Evolutionary conservation across 2,113 vertebrate species (phyloP).

Genomic region (Chloroceryle aenea): DNA sequence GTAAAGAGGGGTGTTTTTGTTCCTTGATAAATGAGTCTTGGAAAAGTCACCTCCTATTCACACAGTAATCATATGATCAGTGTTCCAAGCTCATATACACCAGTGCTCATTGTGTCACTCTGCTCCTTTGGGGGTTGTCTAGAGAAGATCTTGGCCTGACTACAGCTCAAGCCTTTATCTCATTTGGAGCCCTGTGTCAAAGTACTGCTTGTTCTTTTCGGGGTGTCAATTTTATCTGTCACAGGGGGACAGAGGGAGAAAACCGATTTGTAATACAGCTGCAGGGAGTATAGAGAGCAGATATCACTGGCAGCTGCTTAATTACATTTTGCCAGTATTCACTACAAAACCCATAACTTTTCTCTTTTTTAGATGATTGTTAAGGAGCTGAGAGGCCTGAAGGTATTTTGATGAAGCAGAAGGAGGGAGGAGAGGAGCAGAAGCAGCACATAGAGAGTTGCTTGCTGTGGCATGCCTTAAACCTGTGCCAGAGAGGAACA

Average conservation of each 20-base stretch:
- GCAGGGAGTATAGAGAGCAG: not conserved
- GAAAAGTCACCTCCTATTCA: not conserved
- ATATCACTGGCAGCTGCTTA: not conserved
- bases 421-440: not conserved
- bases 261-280: not conserved
- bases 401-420: not conserved
- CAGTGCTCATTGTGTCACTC: not conserved
- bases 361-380: not conserved
- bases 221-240: not conserved
- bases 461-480: not conserved
- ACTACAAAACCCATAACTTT: not conserved
- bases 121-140: not conserved
- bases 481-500: not conserved
- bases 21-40: not conserved
- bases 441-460: not conserved
- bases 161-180: not conserved
- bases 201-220: fast-evolving
- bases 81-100: not conserved
- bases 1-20: not conserved
- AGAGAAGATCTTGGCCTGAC: not conserved
- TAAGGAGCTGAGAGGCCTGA: not conserved
- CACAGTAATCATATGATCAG: not conserved
- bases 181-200: not conserved
- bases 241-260: not conserved
- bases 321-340: conserved; percentile 20